Evolutionary conservation across 2,797 vertebrate genomes (phyloP).

Genomic region (Morus bassanus): DNA sequence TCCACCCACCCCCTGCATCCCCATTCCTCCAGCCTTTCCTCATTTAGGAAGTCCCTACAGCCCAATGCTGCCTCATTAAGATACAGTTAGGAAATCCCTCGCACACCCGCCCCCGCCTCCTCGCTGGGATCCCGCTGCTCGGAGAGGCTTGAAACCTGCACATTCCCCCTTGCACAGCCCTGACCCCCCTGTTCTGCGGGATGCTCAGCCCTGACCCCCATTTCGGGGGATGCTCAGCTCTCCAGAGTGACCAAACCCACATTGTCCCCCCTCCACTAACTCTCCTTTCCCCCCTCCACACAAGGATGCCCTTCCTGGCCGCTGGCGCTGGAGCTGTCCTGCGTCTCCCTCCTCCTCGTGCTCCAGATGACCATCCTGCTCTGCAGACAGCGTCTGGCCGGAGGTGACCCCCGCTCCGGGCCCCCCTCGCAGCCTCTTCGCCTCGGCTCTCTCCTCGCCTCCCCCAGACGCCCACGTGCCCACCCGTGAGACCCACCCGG

Average conservation of each 20-base stretch:
- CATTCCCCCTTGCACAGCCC: neutral
- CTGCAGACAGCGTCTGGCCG: neutral
- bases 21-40: neutral
- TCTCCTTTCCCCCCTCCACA: neutral
- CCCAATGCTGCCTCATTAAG: neutral
- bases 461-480: too few species aligned
- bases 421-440: neutral
- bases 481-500: neutral
- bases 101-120: too few species aligned
- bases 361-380: neutral
- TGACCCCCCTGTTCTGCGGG: rapidly evolving
- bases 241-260: neutral
- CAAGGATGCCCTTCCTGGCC: neutral
- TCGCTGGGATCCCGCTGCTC: neutral
- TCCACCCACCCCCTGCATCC: neutral
- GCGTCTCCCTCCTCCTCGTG: neutral
- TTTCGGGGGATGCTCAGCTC: neutral
- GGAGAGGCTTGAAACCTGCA: neutral
- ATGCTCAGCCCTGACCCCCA: neutral
- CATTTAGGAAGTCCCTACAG: neutral
- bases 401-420: too few species aligned
- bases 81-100: neutral
- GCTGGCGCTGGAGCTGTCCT: neutral
- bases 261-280: neutral
- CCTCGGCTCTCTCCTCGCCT: neutral